Evolutionary conservation across 2,113 vertebrate genomes (phyloP).

Genomic region (Ciconia stormi): DNA sequence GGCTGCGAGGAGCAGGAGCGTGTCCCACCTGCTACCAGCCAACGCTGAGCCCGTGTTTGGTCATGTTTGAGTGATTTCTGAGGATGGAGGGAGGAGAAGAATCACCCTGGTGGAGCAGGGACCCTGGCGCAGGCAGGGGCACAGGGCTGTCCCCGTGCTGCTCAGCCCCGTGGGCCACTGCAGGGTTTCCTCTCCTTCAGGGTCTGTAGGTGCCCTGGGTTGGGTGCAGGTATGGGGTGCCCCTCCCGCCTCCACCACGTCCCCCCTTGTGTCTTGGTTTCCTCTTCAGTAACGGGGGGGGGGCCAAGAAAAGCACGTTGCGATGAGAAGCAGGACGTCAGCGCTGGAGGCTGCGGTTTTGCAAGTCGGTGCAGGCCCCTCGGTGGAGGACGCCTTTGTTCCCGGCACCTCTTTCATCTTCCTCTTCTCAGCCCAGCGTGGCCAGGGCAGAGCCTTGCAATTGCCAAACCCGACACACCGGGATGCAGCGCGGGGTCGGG

Average conservation of each 20-base stretch:
- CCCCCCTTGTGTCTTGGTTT: not conserved
- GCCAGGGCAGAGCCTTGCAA: not conserved
- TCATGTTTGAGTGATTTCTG: not conserved
- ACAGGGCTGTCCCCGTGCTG: not conserved
- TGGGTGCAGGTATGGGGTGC: rapidly evolving
- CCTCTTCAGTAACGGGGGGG: not conserved
- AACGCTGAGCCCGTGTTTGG: not conserved
- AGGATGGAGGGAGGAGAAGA: not conserved
- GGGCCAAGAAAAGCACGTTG: no score
- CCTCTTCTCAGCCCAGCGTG: not conserved
- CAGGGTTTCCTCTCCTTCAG: rapidly evolving
- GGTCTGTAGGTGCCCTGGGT: not conserved
- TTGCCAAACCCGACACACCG: not conserved
- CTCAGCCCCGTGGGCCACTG: not conserved
- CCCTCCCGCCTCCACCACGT: rapidly evolving
- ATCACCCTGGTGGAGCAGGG: not conserved
- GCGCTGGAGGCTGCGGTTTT: not conserved
- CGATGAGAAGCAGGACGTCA: not conserved
- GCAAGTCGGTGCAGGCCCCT: slow-evolving; percentile 19
- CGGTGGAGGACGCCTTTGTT: slow-evolving; percentile 12
- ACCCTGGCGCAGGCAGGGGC: rapidly evolving
- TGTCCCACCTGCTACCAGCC: not conserved
- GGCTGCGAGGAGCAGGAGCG: not conserved
- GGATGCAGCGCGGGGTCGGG: not conserved
- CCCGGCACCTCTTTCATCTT: slow-evolving; percentile 40